Conservation (phyloP, 2,113 vertebrate species). For the Mesocricetus auratus region DNA sequence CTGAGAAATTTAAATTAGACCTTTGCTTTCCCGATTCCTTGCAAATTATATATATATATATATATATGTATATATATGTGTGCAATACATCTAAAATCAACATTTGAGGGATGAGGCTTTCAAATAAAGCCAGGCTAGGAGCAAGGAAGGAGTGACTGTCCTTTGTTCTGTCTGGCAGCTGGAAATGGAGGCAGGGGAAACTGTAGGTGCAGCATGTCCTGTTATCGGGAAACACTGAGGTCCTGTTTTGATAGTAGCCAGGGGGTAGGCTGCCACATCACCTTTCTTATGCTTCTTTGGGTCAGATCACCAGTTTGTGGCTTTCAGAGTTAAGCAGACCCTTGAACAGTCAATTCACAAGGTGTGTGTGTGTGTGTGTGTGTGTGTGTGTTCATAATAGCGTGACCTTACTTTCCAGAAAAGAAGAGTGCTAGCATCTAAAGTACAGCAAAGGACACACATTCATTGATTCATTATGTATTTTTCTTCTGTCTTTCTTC, state of each 20-base stretch:
- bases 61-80: no score
- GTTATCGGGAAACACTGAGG: background rate
- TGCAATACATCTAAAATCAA: background rate
- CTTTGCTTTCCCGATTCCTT: no score
- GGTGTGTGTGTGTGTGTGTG: no score
- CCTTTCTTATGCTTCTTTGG: background rate
- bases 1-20: background rate
- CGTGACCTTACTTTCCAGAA: background rate
- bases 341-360: background rate
- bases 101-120: background rate
- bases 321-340: background rate
- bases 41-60: no score
- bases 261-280: background rate
- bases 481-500: background rate
- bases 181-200: background rate
- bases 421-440: background rate
- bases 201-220: background rate
- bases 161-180: background rate
- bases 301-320: background rate
- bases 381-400: background rate
- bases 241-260: background rate
- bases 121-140: background rate
- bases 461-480: background rate
- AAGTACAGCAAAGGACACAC: background rate
- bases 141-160: background rate